A percentile compares a stretch with the other conserved stretches of the same genome.
These are phyloP conservation scores for Dromiciops gliroides DNA, from an alignment of 2,113 vertebrate species.

Conservation along the genomic window DNA sequence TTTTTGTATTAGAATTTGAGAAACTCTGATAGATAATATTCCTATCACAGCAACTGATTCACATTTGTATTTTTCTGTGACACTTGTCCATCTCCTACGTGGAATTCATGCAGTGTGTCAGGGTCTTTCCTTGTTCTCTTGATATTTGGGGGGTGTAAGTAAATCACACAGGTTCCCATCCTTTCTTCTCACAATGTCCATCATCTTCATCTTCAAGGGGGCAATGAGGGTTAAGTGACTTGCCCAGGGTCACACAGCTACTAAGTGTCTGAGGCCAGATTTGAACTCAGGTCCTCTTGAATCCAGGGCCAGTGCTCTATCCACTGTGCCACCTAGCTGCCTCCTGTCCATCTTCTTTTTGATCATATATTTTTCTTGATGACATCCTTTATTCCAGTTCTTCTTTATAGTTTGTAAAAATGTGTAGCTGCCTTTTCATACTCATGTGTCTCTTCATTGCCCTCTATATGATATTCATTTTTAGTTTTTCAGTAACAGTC, in stretches of 20 bases:
- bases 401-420: neutral
- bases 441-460: neutral
- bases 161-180: neutral
- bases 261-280: no score
- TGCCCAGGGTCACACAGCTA: no score
- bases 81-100: neutral
- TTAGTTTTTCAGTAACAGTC: neutral
- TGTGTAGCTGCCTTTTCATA: neutral
- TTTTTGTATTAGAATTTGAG: neutral
- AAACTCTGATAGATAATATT: neutral
- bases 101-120: neutral
- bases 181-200: neutral
- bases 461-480: neutral
- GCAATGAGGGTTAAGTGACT: no score
- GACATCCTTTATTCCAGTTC: neutral
- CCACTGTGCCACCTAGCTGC: no score
- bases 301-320: no score
- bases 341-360: neutral
- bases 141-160: neutral
- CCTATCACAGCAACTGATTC: neutral
- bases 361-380: neutral
- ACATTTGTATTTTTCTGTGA: neutral
- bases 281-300: no score
- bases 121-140: no score
- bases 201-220: no score